Conservation (phyloP, 1,140 invertebrate genomes). For the Daktulosphaira vitifoliae region DNA sequence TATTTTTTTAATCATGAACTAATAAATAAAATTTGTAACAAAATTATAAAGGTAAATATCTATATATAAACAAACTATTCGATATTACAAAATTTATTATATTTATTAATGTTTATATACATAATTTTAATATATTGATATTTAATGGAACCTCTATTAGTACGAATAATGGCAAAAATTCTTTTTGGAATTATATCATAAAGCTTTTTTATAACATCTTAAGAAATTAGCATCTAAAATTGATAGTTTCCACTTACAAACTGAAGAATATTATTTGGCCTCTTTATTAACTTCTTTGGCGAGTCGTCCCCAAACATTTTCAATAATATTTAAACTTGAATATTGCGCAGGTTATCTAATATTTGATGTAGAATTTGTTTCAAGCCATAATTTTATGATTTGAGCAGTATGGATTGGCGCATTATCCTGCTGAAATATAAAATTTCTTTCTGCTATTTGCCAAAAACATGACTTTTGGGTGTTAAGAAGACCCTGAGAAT, state of each 20-base stretch:
- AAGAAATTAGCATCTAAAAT: neutral
- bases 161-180: neutral
- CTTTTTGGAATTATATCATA: neutral
- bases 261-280: constrained; percentile 2
- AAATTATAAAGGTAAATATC: constrained; percentile 10
- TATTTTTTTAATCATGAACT: no score
- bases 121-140: neutral
- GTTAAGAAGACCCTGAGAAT: neutral
- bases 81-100: constrained; percentile 8
- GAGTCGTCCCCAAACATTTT: constrained; percentile 5
- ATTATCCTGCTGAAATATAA: constrained; percentile 5
- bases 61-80: neutral
- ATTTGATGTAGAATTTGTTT: constrained; percentile 14
- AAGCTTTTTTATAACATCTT: constrained; percentile 14
- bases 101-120: constrained; percentile 6
- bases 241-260: constrained; percentile 7
- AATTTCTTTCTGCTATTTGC: constrained; percentile 8
- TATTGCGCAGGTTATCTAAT: neutral
- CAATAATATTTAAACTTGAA: neutral
- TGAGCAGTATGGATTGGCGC: neutral
- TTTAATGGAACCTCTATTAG: constrained; percentile 10
- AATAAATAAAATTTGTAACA: neutral
- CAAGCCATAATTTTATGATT: constrained; percentile 16
- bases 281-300: constrained; percentile 16
- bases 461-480: neutral